Evolutionary conservation across 2,888 invertebrate genomes (phyloP).

Genomic region (Trypoxylon attenuatum): DNA sequence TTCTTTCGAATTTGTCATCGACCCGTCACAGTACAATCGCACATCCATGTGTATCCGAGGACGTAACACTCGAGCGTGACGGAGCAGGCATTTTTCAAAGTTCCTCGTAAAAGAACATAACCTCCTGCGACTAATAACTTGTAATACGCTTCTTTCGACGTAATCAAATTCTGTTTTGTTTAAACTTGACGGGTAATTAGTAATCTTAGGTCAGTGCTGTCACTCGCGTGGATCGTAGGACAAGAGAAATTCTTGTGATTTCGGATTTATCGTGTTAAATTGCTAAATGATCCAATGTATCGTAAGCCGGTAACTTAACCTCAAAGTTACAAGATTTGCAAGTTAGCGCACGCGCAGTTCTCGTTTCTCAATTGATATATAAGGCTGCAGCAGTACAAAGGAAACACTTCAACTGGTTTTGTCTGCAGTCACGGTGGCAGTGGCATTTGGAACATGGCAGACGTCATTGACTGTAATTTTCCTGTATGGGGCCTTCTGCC

Average conservation of each 20-base stretch:
- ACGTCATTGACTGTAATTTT: conserved; percentile 78
- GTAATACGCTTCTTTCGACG: neutral
- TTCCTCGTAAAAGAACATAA: conserved; percentile 30
- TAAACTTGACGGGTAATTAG: conserved; percentile 20
- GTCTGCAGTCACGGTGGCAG: conserved; percentile 60
- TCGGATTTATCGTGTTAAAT: conserved; percentile 3
- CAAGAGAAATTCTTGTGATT: too few relatives aligned
- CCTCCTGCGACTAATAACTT: conserved; percentile 1
- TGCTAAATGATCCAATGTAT: conserved; percentile 23
- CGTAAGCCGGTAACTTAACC: conserved; percentile 46
- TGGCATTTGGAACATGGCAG: conserved; percentile 70
- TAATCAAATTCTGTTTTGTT: too few relatives aligned
- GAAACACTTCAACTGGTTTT: conserved; percentile 61
- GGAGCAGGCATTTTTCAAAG: conserved; percentile 22
- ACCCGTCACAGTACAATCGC: conserved; percentile 6
- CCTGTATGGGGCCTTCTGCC: conserved; percentile 91
- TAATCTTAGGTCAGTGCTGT: conserved; percentile 31
- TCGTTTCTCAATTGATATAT: conserved; percentile 61
- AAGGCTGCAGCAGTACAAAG: conserved; percentile 62
- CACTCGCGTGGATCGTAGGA: conserved; percentile 16
- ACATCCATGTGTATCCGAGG: conserved; percentile 5
- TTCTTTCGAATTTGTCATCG: conserved; percentile 19
- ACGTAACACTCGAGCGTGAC: neutral
- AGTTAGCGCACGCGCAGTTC: conserved; percentile 57
- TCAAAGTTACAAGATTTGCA: conserved; percentile 26